Evolutionary conservation across 2,113 vertebrate genomes (phyloP).

Genomic region (Sarotherodon lohbergeri): DNA sequence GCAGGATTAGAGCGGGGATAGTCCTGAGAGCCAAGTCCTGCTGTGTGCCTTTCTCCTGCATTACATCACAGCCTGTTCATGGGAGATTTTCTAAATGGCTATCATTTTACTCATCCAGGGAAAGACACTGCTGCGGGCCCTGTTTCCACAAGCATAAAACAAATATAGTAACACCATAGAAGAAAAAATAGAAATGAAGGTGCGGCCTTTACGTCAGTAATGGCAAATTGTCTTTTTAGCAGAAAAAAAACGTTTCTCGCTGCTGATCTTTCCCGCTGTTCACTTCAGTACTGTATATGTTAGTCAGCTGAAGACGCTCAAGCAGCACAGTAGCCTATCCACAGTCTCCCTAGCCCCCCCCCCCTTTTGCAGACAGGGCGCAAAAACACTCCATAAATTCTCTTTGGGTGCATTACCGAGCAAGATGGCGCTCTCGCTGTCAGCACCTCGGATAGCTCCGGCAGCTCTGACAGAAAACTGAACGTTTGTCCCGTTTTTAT

Average conservation of each 20-base stretch:
- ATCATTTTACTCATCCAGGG: not conserved
- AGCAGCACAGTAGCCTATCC: not conserved
- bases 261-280: not conserved
- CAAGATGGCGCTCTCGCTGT: constrained; percentile 73
- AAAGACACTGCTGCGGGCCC: not conserved
- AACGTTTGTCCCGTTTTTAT: not conserved
- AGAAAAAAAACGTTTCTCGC: not conserved
- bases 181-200: not conserved
- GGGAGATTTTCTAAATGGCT: not conserved
- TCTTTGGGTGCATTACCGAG: constrained; percentile 35
- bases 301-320: not conserved
- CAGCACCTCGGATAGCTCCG: constrained; percentile 78
- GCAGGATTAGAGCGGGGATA: constrained; percentile 12
- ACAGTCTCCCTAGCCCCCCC: not conserved
- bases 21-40: not conserved
- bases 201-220: not conserved
- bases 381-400: constrained; percentile 29
- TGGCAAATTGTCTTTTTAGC: not conserved
- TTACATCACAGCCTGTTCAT: constrained; percentile 22
- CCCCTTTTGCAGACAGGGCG: constrained; percentile 5
- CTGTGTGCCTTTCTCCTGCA: not conserved
- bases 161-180: not conserved
- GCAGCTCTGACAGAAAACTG: not conserved
- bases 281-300: not conserved
- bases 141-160: not conserved